These are phyloP conservation scores for Pitangus sulphuratus DNA, from an alignment of 2,797 vertebrate species.

Conservation along the genomic window DNA sequence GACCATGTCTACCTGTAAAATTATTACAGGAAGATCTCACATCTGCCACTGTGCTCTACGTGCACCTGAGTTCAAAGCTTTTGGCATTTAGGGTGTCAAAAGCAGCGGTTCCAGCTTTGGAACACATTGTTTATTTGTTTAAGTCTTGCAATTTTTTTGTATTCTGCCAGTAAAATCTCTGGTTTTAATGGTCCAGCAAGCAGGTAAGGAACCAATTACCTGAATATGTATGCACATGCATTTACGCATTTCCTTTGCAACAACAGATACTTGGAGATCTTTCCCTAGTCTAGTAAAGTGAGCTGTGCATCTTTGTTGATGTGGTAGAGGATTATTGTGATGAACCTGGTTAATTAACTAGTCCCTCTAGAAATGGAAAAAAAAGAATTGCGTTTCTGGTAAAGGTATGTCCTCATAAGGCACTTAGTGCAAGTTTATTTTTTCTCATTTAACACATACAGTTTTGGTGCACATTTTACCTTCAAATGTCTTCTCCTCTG, in stretches of 20 bases:
- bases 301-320: background rate
- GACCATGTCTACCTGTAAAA: background rate
- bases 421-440: background rate
- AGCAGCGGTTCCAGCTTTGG: background rate
- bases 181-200: background rate
- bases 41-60: fast-evolving
- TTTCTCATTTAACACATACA: background rate
- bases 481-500: background rate
- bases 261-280: background rate
- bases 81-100: background rate
- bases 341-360: background rate
- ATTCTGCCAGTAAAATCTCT: background rate
- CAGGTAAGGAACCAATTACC: background rate
- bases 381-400: background rate
- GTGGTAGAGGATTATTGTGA: background rate
- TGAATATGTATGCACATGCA: background rate
- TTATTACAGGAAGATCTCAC: background rate
- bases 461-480: background rate
- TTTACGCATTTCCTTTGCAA: fast-evolving
- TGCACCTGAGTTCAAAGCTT: background rate
- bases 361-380: background rate
- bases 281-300: background rate
- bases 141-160: background rate
- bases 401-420: background rate
- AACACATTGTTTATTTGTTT: background rate